Percentiles rank a stretch among this genome's conserved stretches.
Conservation (phyloP, 2,888 invertebrate species). For the Oscheius sp. region DNA sequence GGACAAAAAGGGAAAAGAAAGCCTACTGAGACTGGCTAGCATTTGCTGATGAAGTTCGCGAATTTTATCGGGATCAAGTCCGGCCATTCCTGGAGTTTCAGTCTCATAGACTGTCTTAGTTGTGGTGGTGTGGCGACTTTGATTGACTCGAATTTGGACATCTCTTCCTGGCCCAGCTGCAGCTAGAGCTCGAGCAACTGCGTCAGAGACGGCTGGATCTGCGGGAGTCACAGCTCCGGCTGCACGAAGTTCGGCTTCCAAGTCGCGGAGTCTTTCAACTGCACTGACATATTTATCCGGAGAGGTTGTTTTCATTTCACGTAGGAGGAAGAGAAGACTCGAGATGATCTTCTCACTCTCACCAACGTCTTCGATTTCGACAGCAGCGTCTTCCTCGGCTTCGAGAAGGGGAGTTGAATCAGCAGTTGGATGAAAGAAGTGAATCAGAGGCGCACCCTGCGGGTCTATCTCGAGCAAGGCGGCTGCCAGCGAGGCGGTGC, state of each 20-base stretch:
- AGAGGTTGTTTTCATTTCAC: conserved; percentile 49
- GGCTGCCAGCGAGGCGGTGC: conserved; percentile 55
- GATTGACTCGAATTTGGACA: conserved; percentile 68
- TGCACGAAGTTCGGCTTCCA: conserved; percentile 63
- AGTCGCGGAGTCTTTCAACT: conserved; percentile 61
- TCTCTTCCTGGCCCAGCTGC: conserved; percentile 61
- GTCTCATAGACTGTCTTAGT: conserved; percentile 69
- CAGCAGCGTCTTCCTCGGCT: conserved; percentile 30
- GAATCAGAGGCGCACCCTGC: conserved; percentile 50
- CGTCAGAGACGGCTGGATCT: conserved; percentile 63
- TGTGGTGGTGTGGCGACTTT: conserved; percentile 65
- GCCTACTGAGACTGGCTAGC: conserved; percentile 62
- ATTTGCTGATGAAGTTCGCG: conserved; percentile 65
- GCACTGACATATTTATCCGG: conserved; percentile 49
- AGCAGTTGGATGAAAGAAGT: conserved; percentile 46
- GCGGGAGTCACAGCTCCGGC: conserved; percentile 63
- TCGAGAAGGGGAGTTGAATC: conserved; percentile 38
- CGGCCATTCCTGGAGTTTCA: conserved; percentile 68
- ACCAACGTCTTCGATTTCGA: conserved; percentile 32
- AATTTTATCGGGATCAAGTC: conserved; percentile 60
- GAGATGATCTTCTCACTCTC: conserved; percentile 50
- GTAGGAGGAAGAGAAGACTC: conserved; percentile 48
- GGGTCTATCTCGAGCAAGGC: conserved; percentile 53
- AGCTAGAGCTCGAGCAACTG: conserved; percentile 63
- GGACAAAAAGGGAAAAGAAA: background rate